phyloP scores from a whole-genome alignment of 2,797 vertebrate species.

The Neoniphon sammara region DNA sequence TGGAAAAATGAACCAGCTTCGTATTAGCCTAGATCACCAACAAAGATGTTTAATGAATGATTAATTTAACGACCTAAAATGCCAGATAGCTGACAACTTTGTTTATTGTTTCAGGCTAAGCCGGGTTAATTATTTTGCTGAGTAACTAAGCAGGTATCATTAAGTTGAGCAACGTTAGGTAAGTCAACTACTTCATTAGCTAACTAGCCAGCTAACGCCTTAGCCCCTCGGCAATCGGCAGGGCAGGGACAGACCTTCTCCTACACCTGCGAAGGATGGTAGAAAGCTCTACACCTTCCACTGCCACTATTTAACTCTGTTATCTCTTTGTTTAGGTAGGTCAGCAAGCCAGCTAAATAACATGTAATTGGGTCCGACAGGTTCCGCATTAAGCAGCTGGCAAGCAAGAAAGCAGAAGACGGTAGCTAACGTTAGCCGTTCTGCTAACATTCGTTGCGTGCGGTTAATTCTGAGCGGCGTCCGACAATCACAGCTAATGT shows the following conservation, averaged over 20 bases:
- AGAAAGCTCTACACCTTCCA: neutral
- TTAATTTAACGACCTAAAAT: neutral
- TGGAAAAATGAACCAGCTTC: neutral
- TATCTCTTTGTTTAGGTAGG: neutral
- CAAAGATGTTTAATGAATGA: neutral
- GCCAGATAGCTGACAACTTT: neutral
- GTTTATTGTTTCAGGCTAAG: neutral
- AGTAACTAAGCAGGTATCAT: slow-evolving; percentile 65
- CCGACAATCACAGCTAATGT: slow-evolving; percentile 59
- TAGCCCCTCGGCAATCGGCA: neutral
- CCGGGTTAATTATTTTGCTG: slow-evolving; percentile 7
- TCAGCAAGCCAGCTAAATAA: slow-evolving; percentile 23
- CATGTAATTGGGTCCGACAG: neutral
- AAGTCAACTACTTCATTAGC: slow-evolving; percentile 24
- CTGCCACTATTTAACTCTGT: neutral
- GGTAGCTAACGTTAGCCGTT: slow-evolving; percentile 13
- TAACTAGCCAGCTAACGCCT: slow-evolving; percentile 42
- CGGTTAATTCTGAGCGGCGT: slow-evolving; percentile 52
- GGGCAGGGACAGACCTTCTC: neutral
- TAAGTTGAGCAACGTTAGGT: slow-evolving; percentile 27
- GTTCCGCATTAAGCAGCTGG: neutral
- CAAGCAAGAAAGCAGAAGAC: neutral
- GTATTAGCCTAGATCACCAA: neutral
- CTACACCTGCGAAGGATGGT: too few relatives aligned
- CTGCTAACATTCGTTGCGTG: slow-evolving; percentile 60